Evolutionary conservation across 2,888 invertebrate species (phyloP), one percentile per base, ranked within the genome.

Genomic region (Thysanoteuthis rhombus): DNA sequence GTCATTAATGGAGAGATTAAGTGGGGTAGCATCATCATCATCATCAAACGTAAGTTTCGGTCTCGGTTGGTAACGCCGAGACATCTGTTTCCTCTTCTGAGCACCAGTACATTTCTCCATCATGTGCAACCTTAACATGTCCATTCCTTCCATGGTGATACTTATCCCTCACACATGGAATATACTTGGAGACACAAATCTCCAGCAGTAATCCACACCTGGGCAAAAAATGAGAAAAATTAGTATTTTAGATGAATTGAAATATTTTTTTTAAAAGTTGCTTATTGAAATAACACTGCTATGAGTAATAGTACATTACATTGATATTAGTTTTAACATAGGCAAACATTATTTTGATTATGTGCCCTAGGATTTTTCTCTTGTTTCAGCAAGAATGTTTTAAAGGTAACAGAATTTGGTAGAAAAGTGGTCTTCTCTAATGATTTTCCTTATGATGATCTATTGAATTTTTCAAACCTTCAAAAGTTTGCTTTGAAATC

Each of bases 61-160:
- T 93, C 93, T n/a, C 6, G 93, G 93, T 52, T 93, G 93, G 38
- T 93, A 93, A 47, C 93, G 47, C 4, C 93, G 93, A 58, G 93
- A 93, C 58, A 93, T 93, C 39, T 93, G 93, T 58, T 93, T 93
- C 39, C 93, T 93, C 58, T 93, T 93, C 47, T 93, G 93, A 93
- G 93, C 93, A 93, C 93, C 93, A 39, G 93, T 93, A 58, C 52
- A 58, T 93, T 93, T 93, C 58, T 93, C 58, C 40, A 92, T 92
- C 92, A 92, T 92, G 39, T 92, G 92, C 32, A 92, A 36, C 45
- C 92, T 92, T 42, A 92, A 92, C 92, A 92, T 92, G 45, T 92
- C 93, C 52, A 52, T 93, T 39, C 93, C 58, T 93, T 93, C 93
- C 47, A 93, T 93, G 22, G 47, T 93, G n/a, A 45, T 93, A 39